Base-by-base conservation (phyloP, 2,113 vertebrate species). In the Sceloporus tristichus region DNA sequence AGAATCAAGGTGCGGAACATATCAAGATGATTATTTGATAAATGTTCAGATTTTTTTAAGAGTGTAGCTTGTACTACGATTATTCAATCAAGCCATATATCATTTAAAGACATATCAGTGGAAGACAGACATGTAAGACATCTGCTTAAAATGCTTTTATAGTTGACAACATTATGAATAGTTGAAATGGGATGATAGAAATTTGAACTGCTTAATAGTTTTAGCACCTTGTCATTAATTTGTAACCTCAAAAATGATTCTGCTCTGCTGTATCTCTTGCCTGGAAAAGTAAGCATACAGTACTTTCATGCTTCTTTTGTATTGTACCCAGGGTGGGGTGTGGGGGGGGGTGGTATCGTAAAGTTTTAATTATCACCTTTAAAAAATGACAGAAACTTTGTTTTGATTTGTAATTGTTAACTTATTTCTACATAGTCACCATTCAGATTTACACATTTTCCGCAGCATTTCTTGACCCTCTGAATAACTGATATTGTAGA, bases 41-140 rank as follows among this genome's bases (percentile, higher is more conserved):
- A 65, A 77, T 75, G 19, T 75, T 73, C 29, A 62, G 54, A 65
- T 68, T 25, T 68, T 68, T 70, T 70, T 9, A 76, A 75, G 19
- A 75, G 4, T 34, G 53, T 73, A 56, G 68, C 10, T 84, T 40
- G 54, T 74, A 5, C n/a, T 59, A 9, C 34, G 53, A 56, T 80
- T 79, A 81, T 48, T 85, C 38, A 85, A 86, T 48, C 34, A 79
- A 80, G 34, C 42, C 53, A 62, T 80, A 87, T 87, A 13, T 18
- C n/a, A 62, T 65, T 75, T 65, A 75, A 81, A 70, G 1, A 29
- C 6, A 75, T 18, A 87, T 25, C 25, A 13, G 2, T 82, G 54
- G 27, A 62, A 59, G 9, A 56, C 68, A 87, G 40, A 73, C 42
- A 40, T 62, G 6, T 40, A 27, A 13, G 10, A 16, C 14, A 9